Base-by-base conservation (phyloP, 1,140 invertebrate species). In the Venturia canescens region DNA sequence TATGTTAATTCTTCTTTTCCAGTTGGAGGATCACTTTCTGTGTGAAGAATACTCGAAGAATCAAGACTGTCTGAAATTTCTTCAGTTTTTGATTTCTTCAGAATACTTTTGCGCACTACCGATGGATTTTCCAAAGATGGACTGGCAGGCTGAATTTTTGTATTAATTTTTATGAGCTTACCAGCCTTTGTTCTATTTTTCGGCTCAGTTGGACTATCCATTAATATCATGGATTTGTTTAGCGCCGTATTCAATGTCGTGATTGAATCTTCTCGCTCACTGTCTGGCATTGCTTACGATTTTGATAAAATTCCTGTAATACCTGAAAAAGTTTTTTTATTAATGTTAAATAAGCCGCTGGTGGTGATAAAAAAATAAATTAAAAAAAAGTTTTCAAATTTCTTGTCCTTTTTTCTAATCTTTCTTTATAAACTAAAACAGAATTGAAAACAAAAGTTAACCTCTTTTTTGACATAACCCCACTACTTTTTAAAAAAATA, bases 241-340 rank as follows among this genome's bases (percentile, higher is more conserved):
- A 82, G 53, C 23, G 69, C 77, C 48, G 80, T 82, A 23, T 82
- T 82, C 60, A 82, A 63, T 29, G 63, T 38, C 4, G 80, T 82
- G 57, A 79, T 50, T 15, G 50, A 48, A 57, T 78, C 75, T 70
- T 72, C 66, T 9, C 26, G 16, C 53, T 82, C 77, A 9, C 4
- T 50, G 44, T 18, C 18, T 34, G 50, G 63, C 72, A 76, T 76
- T 74, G 38, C 44, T 44, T 11, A 21, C 26, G 53, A 57, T 57
- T n/a, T 57, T n/a, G 4, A 57, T 57, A 4, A 1, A 57, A 23
- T 5, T 5, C 6, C n/a, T 57, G 18, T 57, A n/a, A 57, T n/a
- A n/a, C 53, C 53, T 23, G n/a, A 53, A 53, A 53, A 18, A 53
- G 50, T n/a, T n/a, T 53, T 53, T 53, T 1, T n/a, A 44, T 11